These are phyloP conservation scores for Siphamia tubifer DNA, from an alignment of 2,113 vertebrate species.

Conservation along the genomic window DNA sequence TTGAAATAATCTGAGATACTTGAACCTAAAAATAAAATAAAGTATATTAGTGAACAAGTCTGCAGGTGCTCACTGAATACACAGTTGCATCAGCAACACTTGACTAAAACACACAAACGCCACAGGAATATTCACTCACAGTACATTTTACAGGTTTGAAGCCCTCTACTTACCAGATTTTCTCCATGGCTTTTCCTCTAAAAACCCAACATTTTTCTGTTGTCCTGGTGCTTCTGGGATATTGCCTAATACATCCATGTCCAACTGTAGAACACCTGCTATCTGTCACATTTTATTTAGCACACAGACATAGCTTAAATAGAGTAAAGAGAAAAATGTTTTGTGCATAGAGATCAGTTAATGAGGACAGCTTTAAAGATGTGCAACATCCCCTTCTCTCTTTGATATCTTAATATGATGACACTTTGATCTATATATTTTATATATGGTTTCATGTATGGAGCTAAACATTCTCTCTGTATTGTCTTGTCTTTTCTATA, in stretches of 20 bases:
- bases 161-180: slow-evolving; percentile 81
- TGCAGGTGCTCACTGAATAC: not conserved
- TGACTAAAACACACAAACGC: not conserved
- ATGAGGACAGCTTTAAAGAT: not conserved
- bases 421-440: too few species aligned
- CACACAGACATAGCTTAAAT: not conserved
- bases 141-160: not conserved
- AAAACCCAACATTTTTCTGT: slow-evolving; percentile 82
- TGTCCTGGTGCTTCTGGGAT: slow-evolving; percentile 80
- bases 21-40: slow-evolving; percentile 80
- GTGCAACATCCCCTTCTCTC: not conserved
- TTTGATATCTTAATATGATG: too few species aligned
- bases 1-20: slow-evolving; percentile 96
- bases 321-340: not conserved
- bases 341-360: not conserved
- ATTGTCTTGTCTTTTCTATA: not conserved
- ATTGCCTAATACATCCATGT: slow-evolving; percentile 80
- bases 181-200: slow-evolving; percentile 89
- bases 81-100: not conserved
- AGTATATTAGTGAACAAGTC: not conserved
- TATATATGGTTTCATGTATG: too few species aligned
- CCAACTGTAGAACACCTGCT: slow-evolving; percentile 71
- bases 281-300: not conserved
- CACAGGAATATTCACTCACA: not conserved
- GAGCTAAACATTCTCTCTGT: too few species aligned